Evolutionary conservation across 1,140 invertebrate species (phyloP).

Genomic region (Drosophila saltans): DNA sequence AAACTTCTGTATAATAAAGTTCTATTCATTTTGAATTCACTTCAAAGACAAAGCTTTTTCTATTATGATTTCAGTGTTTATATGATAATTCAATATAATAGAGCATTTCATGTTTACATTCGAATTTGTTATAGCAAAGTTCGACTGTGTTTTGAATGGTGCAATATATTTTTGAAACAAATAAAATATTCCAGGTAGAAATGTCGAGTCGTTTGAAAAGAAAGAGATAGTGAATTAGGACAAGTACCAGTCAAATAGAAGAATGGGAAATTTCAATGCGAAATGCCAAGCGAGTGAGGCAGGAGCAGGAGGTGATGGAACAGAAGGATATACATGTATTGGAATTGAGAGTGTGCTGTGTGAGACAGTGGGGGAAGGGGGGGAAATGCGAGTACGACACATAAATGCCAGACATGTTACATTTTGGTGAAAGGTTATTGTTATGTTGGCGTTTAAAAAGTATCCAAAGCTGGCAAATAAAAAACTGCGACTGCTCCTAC

Average conservation of each 20-base stretch:
- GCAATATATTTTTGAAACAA: not conserved
- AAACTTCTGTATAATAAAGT: too few relatives aligned
- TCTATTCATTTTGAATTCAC: too few relatives aligned
- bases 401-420: slow-evolving; percentile 79
- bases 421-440: slow-evolving; percentile 77
- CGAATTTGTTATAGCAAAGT: too few relatives aligned
- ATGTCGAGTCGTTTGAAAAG: not conserved
- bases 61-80: too few relatives aligned
- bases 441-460: slow-evolving; percentile 66
- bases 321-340: not conserved
- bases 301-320: not conserved
- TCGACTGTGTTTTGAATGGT: not conserved
- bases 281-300: slow-evolving; percentile 7
- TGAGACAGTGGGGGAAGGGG: too few relatives aligned
- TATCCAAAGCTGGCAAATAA: slow-evolving; percentile 61
- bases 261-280: slow-evolving; percentile 9
- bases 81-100: too few relatives aligned
- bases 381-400: slow-evolving; percentile 27
- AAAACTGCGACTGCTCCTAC: slow-evolving; percentile 46
- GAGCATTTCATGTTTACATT: too few relatives aligned
- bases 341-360: not conserved
- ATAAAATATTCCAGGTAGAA: not conserved
- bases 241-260: not conserved
- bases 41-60: too few relatives aligned
- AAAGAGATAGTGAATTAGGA: not conserved